Percentiles rank a stretch among this genome's conserved stretches.
phyloP scores from a whole-genome alignment of 2,888 invertebrate species.

The Andrena praecox region DNA sequence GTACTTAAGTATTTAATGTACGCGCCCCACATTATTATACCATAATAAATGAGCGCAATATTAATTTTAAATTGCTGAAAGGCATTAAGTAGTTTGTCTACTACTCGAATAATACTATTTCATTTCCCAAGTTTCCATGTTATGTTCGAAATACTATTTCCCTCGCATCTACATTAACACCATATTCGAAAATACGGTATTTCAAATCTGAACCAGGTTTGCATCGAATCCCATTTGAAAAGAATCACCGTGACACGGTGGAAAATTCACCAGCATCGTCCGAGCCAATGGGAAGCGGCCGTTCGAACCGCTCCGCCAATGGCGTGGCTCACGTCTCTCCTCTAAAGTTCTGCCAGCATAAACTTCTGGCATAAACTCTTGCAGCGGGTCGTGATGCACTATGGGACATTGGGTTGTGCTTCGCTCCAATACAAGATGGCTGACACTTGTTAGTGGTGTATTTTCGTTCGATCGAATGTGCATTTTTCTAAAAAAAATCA shows the following conservation, averaged over 20 bases:
- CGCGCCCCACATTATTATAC: no score
- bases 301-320: conserved; percentile 40
- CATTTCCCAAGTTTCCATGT: background rate
- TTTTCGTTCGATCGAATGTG: conserved; percentile 76
- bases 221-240: conserved; percentile 31
- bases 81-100: no score
- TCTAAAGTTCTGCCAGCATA: conserved; percentile 48
- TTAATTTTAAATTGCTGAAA: no score
- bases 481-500: conserved; percentile 70
- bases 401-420: conserved; percentile 73
- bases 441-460: conserved; percentile 85
- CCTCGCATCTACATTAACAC: background rate
- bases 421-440: conserved; percentile 84
- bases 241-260: background rate
- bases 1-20: no score
- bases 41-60: no score
- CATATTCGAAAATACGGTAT: background rate
- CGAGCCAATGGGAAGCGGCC: conserved; percentile 42
- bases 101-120: background rate
- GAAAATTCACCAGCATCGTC: conserved; percentile 27
- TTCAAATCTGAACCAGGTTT: conserved; percentile 4
- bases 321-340: conserved; percentile 15
- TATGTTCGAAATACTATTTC: background rate
- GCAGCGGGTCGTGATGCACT: conserved; percentile 68
- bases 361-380: conserved; percentile 45